Evolutionary conservation across 2,113 vertebrate species (phyloP).

Genomic region (Plestiodon gilberti): DNA sequence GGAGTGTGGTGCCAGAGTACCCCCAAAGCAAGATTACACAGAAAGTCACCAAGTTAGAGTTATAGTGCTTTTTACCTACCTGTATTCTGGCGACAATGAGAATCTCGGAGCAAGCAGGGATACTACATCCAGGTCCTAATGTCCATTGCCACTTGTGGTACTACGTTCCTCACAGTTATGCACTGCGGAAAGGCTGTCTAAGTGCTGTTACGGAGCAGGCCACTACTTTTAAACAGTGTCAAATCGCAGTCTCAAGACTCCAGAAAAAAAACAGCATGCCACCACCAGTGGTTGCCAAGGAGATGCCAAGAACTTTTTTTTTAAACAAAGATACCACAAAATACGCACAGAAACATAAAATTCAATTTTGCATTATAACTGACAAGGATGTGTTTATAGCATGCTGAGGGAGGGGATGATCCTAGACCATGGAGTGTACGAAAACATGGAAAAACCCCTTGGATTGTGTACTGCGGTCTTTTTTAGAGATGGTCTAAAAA

Average conservation of each 20-base stretch:
- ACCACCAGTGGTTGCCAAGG: constrained; percentile 80
- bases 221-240: constrained; percentile 82
- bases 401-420: not conserved
- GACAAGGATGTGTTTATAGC: constrained; percentile 17
- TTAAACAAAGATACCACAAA: constrained; percentile 81
- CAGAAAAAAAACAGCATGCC: constrained; percentile 76
- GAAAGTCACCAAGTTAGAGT: constrained; percentile 87
- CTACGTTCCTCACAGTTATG: constrained; percentile 99
- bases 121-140: constrained; percentile 99
- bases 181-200: constrained; percentile 98
- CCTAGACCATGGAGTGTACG: constrained; percentile 51
- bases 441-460: constrained; percentile 51
- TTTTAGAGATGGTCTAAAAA: constrained; percentile 39
- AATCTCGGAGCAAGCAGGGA: constrained; percentile 96
- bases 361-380: constrained; percentile 61
- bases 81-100: constrained; percentile 95
- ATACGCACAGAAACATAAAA: constrained; percentile 71
- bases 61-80: constrained; percentile 96
- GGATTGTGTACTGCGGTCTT: constrained; percentile 41
- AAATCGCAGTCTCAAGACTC: constrained; percentile 82
- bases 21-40: constrained; percentile 83
- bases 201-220: constrained; percentile 87
- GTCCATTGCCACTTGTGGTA: constrained; percentile 99
- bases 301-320: constrained; percentile 78
- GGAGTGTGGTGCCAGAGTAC: constrained; percentile 98